phyloP scores from a whole-genome alignment of 1,140 invertebrate species.

The Dryas iulia region DNA sequence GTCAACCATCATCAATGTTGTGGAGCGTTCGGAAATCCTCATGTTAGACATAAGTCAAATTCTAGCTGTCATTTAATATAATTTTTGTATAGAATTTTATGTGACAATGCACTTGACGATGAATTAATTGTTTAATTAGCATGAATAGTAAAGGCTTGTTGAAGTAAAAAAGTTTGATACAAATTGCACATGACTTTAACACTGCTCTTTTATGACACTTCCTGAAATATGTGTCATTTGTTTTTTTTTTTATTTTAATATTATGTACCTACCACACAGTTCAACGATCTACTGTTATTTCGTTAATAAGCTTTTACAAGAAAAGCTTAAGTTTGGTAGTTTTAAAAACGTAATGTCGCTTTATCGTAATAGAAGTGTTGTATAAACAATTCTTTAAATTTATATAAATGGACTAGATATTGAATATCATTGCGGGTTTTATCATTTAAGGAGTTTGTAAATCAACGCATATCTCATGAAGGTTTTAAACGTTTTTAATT shows the following conservation, averaged over 20 bases:
- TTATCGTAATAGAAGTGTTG: neutral
- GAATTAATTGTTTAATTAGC: neutral
- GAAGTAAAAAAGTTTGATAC: neutral
- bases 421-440: neutral
- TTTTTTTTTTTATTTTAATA: neutral
- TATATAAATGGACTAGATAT: neutral
- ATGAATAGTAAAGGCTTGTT: neutral
- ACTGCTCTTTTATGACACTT: no score
- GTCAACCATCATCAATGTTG: constrained; percentile 73
- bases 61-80: constrained; percentile 69
- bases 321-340: neutral
- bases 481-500: no score
- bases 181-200: neutral
- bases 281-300: neutral
- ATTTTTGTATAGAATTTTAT: neutral
- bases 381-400: neutral
- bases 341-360: neutral
- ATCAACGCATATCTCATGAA: neutral
- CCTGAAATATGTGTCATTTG: no score
- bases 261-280: no score
- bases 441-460: neutral
- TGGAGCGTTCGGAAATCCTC: constrained; percentile 70
- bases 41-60: constrained; percentile 64
- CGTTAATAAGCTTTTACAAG: neutral
- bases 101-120: neutral